These are phyloP conservation scores for Archocentrus centrarchus DNA, from an alignment of 2,113 vertebrate genomes.

Conservation along the genomic window DNA sequence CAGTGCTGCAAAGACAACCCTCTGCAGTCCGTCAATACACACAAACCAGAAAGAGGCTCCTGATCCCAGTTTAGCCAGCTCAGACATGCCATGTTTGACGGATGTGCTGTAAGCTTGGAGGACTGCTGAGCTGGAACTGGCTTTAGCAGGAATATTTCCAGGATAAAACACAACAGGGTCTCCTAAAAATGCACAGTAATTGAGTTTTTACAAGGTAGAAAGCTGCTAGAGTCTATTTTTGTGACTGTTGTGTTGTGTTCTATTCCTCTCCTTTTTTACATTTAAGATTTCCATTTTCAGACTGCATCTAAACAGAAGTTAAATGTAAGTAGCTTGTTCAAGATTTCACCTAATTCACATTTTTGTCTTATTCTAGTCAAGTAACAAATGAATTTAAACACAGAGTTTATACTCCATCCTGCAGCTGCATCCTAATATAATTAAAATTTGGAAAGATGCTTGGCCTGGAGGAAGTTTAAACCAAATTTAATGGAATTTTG, in stretches of 20 bases:
- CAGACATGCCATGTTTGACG: conserved; percentile 31
- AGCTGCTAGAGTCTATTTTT: not conserved
- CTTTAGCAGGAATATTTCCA: conserved; percentile 1
- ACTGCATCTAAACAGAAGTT: not conserved
- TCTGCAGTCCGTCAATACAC: conserved; percentile 53
- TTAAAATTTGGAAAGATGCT: not conserved
- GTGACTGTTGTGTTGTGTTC: not conserved
- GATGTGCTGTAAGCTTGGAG: conserved; percentile 28
- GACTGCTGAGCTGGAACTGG: conserved; percentile 21
- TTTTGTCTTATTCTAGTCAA: not conserved
- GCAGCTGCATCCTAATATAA: not conserved
- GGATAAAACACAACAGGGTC: conserved; percentile 17
- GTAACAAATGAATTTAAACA: not conserved
- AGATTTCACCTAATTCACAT: not conserved
- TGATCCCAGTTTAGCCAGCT: conserved; percentile 43
- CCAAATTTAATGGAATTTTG: not conserved
- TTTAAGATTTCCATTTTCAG: not conserved
- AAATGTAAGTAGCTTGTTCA: not conserved
- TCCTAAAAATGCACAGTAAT: conserved; percentile 10
- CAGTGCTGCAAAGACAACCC: conserved; percentile 12
- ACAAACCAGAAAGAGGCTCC: conserved; percentile 39
- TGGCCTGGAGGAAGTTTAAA: not conserved
- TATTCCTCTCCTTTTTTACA: not conserved
- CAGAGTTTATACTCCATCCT: not conserved
- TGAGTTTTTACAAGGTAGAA: conserved; percentile 1